Evolutionary conservation across 2,888 invertebrate species (phyloP), one percentile per base, ranked within the genome.

Genomic region (Aelia acuminata): DNA sequence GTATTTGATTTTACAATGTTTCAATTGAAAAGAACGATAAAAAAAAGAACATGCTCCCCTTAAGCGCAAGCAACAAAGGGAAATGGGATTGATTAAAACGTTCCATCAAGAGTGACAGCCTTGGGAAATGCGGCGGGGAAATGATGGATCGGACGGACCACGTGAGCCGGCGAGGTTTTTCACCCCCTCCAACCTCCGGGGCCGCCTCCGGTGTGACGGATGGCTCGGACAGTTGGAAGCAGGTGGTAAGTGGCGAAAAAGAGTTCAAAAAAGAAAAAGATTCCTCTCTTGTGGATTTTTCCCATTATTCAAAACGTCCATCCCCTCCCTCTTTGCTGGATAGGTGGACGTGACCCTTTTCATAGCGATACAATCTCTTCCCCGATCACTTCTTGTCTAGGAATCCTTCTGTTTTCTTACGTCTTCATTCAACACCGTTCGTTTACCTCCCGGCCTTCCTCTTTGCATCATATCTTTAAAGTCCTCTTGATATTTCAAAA

Each of bases 261-360:
- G 63, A 70, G 63, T 70, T 3, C 31, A 70, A 53, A 50, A 85
- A 85, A 50, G 50, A 85, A 50, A n/a, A 49, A 85, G 48, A 85
- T 35, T 50, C 26, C 39, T 63, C 39, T 63, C 87, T 75, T 87
- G 85, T 85, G 87, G 70, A 87, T 87, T 87, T 63, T 87, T 87
- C 87, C 87, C 87, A 87, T 87, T 87, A 87, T 87, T 87, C 87
- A 85, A 85, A 85, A 85, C 57, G 49, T 43, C 85, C 53, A 35
- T n/a, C 43, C 85, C 85, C n/a, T 11, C 47, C 43, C 85, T 43
- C 43, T n/a, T n/a, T 13, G 43, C 43, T 4, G 80, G 80, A 80
- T 80, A 39, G 80, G 43, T 43, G 80, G 80, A 80, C 80, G 80
- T 80, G 80, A 80, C 80, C 43, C 43, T n/a, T 80, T 80, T 80